A percentile compares a stretch with the other conserved stretches of the same genome.
Conservation (phyloP, 2,797 vertebrate genomes). For the Enteromius paludinosus region DNA sequence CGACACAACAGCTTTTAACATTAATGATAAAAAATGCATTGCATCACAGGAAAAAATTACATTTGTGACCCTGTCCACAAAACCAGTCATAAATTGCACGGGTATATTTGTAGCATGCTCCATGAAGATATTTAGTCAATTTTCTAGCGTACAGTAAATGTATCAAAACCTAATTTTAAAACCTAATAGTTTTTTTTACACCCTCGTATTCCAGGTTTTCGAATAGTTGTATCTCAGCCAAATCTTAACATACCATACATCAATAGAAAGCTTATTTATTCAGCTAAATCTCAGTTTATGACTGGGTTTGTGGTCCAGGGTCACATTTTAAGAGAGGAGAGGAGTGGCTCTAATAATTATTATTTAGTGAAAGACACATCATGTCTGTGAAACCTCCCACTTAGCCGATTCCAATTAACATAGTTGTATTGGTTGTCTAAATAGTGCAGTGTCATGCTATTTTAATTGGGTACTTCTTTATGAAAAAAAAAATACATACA, state of each 20-base stretch:
- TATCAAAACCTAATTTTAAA: too few relatives aligned
- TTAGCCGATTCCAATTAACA: not conserved
- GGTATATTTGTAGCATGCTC: too few relatives aligned
- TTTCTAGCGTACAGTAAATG: too few relatives aligned
- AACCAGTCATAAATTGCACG: too few relatives aligned
- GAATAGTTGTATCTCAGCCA: too few relatives aligned
- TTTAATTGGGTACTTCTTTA: not conserved
- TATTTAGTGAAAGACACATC: not conserved
- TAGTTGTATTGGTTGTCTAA: not conserved
- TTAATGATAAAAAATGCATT: not conserved
- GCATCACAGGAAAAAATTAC: not conserved
- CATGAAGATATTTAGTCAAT: too few relatives aligned
- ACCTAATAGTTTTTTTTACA: too few relatives aligned
- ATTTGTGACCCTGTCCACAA: too few relatives aligned
- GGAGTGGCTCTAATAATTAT: not conserved
- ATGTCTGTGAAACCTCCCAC: slow-evolving; percentile 6
- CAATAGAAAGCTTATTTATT: too few relatives aligned
- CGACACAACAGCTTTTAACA: not conserved
- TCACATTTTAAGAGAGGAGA: too few relatives aligned
- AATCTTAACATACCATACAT: not conserved
- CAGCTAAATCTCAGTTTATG: not conserved
- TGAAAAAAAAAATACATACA: too few relatives aligned
- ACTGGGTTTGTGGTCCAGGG: slow-evolving; percentile 18
- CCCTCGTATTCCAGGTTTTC: too few relatives aligned
- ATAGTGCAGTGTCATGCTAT: not conserved